These are phyloP conservation scores for Carcinoscorpius rotundicauda DNA, from an alignment of 1,140 invertebrate species.

Conservation along the genomic window DNA sequence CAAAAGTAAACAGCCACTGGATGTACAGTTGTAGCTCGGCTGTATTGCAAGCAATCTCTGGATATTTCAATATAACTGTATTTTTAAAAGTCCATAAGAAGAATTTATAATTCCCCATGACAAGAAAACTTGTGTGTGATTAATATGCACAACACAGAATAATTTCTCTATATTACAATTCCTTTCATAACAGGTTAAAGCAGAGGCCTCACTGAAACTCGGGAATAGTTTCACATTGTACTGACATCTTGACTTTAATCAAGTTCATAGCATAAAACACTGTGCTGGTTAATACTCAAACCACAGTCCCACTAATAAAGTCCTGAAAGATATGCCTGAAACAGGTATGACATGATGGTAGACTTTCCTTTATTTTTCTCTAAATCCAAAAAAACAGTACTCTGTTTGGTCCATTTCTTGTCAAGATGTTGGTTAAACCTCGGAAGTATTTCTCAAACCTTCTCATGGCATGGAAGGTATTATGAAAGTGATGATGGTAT, in stretches of 20 bases:
- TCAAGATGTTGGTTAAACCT: constrained; percentile 59
- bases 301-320: constrained; percentile 84
- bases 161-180: no score
- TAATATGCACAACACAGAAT: no score
- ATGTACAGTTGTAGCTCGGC: no score
- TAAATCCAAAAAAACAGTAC: constrained; percentile 77
- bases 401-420: constrained; percentile 72
- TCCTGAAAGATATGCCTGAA: constrained; percentile 40
- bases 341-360: constrained; percentile 37
- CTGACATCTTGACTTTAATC: constrained; percentile 47
- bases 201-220: no score
- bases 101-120: no score
- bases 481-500: constrained; percentile 72
- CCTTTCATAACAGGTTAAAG: no score
- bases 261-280: constrained; percentile 97
- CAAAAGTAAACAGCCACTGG: no score
- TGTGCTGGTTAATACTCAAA: constrained; percentile 85
- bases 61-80: no score
- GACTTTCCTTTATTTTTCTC: constrained; percentile 50
- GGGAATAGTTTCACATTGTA: no score
- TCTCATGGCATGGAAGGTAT: constrained; percentile 72
- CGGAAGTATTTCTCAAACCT: constrained; percentile 51
- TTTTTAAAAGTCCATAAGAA: no score
- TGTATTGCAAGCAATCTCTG: no score
- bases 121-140: no score